Conservation (phyloP, 2,888 invertebrate genomes). For the Antheraea assamensis region DNA sequence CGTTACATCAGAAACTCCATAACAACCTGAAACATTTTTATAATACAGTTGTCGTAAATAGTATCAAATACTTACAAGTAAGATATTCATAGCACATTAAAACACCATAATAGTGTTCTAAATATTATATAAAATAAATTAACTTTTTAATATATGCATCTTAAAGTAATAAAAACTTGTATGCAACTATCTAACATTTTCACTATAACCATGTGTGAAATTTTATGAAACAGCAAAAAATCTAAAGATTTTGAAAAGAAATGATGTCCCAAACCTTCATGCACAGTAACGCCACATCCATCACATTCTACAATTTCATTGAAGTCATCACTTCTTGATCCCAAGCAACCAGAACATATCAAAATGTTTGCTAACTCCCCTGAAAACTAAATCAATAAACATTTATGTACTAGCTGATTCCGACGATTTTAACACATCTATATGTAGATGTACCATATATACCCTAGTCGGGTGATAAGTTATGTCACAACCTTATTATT, state of each 20-base stretch:
- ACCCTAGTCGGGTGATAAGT: no score
- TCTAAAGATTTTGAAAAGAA: conserved; percentile 16
- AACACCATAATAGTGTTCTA: neutral
- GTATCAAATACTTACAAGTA: neutral
- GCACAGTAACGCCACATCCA: conserved; percentile 97
- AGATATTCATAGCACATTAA: neutral
- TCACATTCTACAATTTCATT: conserved; percentile 99
- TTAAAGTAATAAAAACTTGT: neutral
- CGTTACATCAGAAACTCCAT: conserved; percentile 95
- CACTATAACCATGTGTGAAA: neutral
- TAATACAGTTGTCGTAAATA: neutral
- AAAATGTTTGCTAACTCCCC: conserved; percentile 85
- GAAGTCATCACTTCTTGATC: conserved; percentile 94
- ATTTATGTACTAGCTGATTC: neutral
- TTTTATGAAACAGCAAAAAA: neutral
- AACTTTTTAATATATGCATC: no score
- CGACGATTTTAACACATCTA: no score
- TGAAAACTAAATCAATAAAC: conserved; percentile 53
- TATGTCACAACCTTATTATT: no score
- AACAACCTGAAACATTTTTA: conserved; percentile 85
- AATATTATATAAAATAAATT: no score
- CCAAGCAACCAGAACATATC: conserved; percentile 96
- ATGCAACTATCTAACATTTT: no score
- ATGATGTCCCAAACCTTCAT: conserved; percentile 86
- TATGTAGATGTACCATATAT: no score